These are phyloP conservation scores for Zaprionus gabonicus DNA, from an alignment of 1,140 invertebrate genomes.

Conservation along the genomic window DNA sequence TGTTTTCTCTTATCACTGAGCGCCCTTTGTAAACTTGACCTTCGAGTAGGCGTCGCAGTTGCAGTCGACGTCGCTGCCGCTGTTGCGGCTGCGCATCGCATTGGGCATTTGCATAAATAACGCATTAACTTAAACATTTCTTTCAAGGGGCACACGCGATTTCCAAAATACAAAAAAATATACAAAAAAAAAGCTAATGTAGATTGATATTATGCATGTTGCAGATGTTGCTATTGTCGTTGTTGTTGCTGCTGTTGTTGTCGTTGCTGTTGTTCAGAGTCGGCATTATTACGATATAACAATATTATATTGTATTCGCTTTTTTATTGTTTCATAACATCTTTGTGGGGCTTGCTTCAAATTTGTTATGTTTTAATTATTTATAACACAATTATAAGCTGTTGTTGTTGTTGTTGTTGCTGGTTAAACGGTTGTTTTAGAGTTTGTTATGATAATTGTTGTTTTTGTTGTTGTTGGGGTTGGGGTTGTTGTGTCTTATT, in stretches of 20 bases:
- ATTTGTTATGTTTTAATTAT: constrained; percentile 69
- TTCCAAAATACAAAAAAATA: constrained; percentile 14
- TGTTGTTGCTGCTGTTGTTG: constrained; percentile 24
- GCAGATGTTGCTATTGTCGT: neutral
- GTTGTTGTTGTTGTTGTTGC: constrained; percentile 43
- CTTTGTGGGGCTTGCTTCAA: constrained; percentile 39
- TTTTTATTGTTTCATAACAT: constrained; percentile 79
- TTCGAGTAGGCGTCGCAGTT: constrained; percentile 22
- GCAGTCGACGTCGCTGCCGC: neutral
- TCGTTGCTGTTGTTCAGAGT: constrained; percentile 34
- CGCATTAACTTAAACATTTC: constrained; percentile 46
- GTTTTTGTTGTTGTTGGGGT: constrained; percentile 26
- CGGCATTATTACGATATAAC: constrained; percentile 61
- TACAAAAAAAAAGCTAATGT: constrained; percentile 21
- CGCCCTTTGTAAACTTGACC: constrained; percentile 46
- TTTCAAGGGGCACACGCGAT: constrained; percentile 27
- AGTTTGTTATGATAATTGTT: constrained; percentile 33
- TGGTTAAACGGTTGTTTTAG: constrained; percentile 24
- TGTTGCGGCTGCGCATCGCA: constrained; percentile 6
- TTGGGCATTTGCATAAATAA: constrained; percentile 45
- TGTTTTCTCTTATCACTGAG: constrained; percentile 16
- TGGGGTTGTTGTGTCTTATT: constrained; percentile 61
- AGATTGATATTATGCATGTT: constrained; percentile 24
- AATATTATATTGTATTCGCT: constrained; percentile 63
- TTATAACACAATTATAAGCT: constrained; percentile 62